Percentiles rank a stretch among this genome's conserved stretches.
Conservation (phyloP, 2,113 vertebrate species). For the Blennius ocellaris region DNA sequence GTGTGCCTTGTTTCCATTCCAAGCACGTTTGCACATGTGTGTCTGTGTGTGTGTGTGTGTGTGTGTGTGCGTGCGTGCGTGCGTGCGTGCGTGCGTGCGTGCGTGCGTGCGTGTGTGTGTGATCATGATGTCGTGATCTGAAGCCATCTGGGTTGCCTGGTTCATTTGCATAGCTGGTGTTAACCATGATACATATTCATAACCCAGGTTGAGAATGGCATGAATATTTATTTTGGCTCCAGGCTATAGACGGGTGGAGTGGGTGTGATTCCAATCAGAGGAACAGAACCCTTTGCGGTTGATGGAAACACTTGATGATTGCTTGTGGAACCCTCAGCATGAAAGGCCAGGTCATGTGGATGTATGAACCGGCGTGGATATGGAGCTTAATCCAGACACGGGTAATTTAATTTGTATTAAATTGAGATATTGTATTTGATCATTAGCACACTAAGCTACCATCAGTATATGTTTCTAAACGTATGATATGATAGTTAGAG, state of each 20-base stretch:
- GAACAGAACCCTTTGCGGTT: conserved; percentile 51
- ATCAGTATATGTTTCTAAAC: too few relatives aligned
- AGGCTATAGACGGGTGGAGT: conserved; percentile 51
- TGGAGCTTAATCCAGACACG: conserved; percentile 4
- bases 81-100: conserved; percentile 27
- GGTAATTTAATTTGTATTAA: too few relatives aligned
- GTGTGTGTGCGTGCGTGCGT: conserved; percentile 7
- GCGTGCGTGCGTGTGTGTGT: conserved; percentile 32
- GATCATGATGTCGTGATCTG: conserved; percentile 69
- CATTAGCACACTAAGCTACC: too few relatives aligned
- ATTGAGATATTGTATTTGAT: too few relatives aligned
- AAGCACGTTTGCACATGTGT: too few relatives aligned
- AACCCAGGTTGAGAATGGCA: conserved; percentile 50
- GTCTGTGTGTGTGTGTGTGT: background rate
- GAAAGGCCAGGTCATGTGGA: conserved; percentile 7
- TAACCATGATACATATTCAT: conserved; percentile 76
- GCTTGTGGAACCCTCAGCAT: conserved; percentile 5
- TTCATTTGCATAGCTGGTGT: conserved; percentile 74
- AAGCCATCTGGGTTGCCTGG: conserved; percentile 72
- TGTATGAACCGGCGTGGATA: conserved; percentile 5
- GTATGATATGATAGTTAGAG: too few relatives aligned
- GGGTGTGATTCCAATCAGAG: conserved; percentile 67
- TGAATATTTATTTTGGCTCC: conserved; percentile 74
- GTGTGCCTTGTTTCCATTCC: background rate
- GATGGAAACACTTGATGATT: conserved; percentile 40